Percentiles rank a stretch among this genome's conserved stretches.
Conservation (phyloP, 1,140 invertebrate genomes). For the Arctopsyche grandis region DNA sequence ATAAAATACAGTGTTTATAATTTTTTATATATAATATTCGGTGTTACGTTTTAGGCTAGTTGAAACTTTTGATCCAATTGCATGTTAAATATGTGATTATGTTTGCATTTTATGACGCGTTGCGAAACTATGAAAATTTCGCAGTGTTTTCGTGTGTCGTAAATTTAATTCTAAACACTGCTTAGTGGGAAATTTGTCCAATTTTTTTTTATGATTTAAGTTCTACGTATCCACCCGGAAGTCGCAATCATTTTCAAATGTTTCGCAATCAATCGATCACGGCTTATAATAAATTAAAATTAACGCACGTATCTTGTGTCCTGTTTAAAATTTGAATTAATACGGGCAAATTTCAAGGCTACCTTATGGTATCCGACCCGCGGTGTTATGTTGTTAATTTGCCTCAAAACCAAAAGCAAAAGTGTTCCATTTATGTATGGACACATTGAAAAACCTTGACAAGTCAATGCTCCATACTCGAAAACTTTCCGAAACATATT, state of each 20-base stretch:
- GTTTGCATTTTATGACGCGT: no score
- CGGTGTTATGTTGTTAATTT: background rate
- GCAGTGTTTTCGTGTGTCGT: no score
- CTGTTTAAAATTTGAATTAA: slow-evolving; percentile 2
- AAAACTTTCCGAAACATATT: no score
- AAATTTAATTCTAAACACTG: no score
- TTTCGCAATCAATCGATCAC: background rate
- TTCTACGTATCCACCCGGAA: background rate
- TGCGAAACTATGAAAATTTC: no score
- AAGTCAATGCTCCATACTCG: background rate
- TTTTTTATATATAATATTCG: no score
- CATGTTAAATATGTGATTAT: no score
- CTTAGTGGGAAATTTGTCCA: no score
- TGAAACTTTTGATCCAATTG: no score
- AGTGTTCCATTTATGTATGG: background rate
- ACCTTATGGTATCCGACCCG: background rate
- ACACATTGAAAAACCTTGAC: slow-evolving; percentile 1
- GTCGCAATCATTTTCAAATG: background rate
- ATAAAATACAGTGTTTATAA: no score
- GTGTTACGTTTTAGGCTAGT: no score
- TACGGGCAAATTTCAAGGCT: background rate
- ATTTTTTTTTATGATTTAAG: background rate
- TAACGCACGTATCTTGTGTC: background rate
- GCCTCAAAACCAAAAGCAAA: slow-evolving; percentile 1
- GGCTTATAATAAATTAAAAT: background rate